Base-by-base conservation (phyloP, 1,140 invertebrate genomes). In the Druon quercuslanigerum region DNA sequence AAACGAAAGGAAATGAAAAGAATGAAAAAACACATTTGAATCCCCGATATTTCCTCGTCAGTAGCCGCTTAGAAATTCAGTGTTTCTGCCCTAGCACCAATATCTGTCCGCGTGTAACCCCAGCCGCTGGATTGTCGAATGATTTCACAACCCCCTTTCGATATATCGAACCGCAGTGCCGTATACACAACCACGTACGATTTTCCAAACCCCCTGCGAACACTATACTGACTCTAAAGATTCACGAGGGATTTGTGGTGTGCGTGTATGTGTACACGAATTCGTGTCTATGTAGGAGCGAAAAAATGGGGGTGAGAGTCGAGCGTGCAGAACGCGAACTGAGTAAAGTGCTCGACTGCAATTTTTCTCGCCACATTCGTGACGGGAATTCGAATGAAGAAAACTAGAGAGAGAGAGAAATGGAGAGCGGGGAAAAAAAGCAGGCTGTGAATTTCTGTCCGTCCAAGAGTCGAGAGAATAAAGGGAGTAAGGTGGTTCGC, bases 351-450 rank as follows among this genome's bases (percentile, higher is more conserved):
- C 90, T 91, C 87, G 87, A 86, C 90, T 91, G 90, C 90, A 92
- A 92, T 92, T 91, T 92, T 92, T 92, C 89, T 92, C 90, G 90
- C 90, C 87, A 92, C 87, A 91, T 91, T 91, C 91, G 91, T 92
- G 90, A 92, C 90, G 84, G 76, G 90, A 89, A 90, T 92, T 83
- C 83, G 86, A 90, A 90, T 87, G 85, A 88, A 86, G 60, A 85
- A 86, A 85, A 84, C 75, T 50, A 75, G 81, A 78, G 82, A 83
- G 85, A 83, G 20, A 25, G 81, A 75, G 79, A 77, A 75, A 78
- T 74, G 66, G 77, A 74, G 56, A 74, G 78, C 81, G 79, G 73
- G 84, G 33, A 3, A 40, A 66, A 33, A 66, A 66, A 66, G 60
- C 25, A 66, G 60, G 60, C 25, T 66, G 60, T 66, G 33, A 66